Percentiles rank a stretch among this genome's conserved stretches.
Evolutionary conservation across 2,888 invertebrate genomes (phyloP).

Genomic region (Eurytoma adleriae): DNA sequence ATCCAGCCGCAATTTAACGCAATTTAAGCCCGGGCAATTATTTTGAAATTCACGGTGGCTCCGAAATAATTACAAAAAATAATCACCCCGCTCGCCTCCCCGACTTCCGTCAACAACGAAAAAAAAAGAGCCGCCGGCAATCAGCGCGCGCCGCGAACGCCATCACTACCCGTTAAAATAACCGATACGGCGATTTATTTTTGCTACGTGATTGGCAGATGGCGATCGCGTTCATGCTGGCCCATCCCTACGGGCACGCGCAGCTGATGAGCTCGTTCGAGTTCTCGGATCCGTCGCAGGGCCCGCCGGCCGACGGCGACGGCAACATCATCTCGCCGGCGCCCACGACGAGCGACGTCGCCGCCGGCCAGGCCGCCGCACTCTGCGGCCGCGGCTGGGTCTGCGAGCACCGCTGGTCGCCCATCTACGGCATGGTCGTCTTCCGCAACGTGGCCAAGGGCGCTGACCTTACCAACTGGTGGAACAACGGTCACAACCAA

Average conservation of each 20-base stretch:
- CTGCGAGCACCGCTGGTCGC: constrained; percentile 74
- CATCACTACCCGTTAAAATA: not conserved
- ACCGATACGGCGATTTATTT: too few relatives aligned
- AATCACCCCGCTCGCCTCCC: too few relatives aligned
- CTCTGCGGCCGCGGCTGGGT: constrained; percentile 74
- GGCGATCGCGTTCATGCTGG: constrained; percentile 80
- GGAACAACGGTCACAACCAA: constrained; percentile 76
- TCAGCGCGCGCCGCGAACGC: too few relatives aligned
- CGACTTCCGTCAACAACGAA: too few relatives aligned
- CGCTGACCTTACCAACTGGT: constrained; percentile 74
- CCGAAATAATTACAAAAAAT: too few relatives aligned
- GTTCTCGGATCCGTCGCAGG: constrained; percentile 72
- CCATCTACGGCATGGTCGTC: constrained; percentile 73
- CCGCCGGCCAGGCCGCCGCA: constrained; percentile 5
- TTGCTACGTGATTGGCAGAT: constrained; percentile 62
- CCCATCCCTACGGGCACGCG: constrained; percentile 78
- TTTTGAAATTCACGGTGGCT: too few relatives aligned
- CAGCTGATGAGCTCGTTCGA: constrained; percentile 79
- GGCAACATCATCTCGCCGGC: constrained; percentile 72
- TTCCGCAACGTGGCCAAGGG: constrained; percentile 72
- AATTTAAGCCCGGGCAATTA: too few relatives aligned
- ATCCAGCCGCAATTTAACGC: too few relatives aligned
- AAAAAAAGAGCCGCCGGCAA: too few relatives aligned
- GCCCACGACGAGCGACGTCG: constrained; percentile 67
- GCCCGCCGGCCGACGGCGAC: constrained; percentile 73